A percentile compares a stretch with the other conserved stretches of the same genome.
Evolutionary conservation across 1,140 invertebrate genomes (phyloP).

Genomic region (Coelopa frigida): DNA sequence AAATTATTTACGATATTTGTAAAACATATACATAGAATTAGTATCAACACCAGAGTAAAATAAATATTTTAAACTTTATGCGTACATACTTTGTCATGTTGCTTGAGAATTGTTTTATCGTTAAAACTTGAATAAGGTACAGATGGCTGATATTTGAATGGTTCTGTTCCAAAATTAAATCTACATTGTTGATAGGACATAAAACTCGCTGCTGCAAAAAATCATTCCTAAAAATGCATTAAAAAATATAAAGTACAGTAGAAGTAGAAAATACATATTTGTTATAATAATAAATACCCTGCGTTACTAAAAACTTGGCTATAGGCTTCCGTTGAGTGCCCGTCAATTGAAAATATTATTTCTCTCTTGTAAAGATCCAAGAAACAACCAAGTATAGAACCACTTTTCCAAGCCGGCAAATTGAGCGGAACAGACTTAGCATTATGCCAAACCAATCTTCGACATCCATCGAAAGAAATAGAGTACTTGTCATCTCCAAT

Average conservation of each 20-base stretch:
- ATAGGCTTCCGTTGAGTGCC: conserved; percentile 59
- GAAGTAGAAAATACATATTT: background rate
- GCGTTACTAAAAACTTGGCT: conserved; percentile 70
- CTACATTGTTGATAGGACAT: conserved; percentile 93
- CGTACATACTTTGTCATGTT: conserved; percentile 65
- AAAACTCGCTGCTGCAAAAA: conserved; percentile 90
- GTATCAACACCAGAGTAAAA: no score
- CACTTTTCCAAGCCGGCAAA: conserved; percentile 69
- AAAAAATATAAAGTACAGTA: conserved; percentile 14
- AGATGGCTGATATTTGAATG: conserved; percentile 71
- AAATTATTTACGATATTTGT: no score
- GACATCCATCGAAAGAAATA: conserved; percentile 86
- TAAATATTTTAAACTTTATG: no score
- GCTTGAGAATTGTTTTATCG: conserved; percentile 60
- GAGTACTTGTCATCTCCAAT: conserved; percentile 90
- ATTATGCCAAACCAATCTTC: conserved; percentile 83
- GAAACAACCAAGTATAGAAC: conserved; percentile 78
- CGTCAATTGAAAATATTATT: conserved; percentile 80
- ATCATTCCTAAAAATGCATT: conserved; percentile 65
- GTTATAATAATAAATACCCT: conserved; percentile 49
- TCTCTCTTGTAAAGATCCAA: conserved; percentile 65
- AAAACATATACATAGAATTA: no score
- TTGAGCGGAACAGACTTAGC: conserved; percentile 62
- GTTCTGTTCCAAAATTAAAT: conserved; percentile 84
- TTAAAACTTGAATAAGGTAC: conserved; percentile 69